Conservation (phyloP, 1,140 invertebrate species). For the Diabrotica virgifera region DNA sequence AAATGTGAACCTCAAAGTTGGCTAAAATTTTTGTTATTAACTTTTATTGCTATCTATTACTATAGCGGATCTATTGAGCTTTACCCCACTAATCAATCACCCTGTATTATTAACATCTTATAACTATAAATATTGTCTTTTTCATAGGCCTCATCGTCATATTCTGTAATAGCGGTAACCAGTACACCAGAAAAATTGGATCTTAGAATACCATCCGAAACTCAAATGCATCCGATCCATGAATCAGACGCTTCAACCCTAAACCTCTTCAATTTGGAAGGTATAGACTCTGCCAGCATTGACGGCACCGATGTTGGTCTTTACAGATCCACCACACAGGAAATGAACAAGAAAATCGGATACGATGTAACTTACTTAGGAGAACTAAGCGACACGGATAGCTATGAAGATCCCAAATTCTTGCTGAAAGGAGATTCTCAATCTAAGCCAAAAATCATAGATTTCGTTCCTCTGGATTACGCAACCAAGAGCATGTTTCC, state of each 20-base stretch:
- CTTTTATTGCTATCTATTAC: no score
- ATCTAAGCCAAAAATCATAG: conserved; percentile 26
- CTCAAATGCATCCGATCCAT: conserved; percentile 18
- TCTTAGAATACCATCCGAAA: conserved; percentile 11
- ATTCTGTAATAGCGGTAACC: conserved; percentile 13
- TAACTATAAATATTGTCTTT: neutral
- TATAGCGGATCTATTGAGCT: no score
- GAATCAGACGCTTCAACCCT: conserved; percentile 18
- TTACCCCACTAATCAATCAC: no score
- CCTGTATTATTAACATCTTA: no score
- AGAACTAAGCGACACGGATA: conserved; percentile 16
- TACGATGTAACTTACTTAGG: conserved; percentile 18
- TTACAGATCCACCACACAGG: conserved; percentile 25
- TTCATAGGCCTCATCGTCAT: neutral
- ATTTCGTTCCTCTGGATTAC: conserved; percentile 32
- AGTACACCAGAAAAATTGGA: conserved; percentile 20
- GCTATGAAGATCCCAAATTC: conserved; percentile 15
- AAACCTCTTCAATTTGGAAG: conserved; percentile 26
- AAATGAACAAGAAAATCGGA: conserved; percentile 8
- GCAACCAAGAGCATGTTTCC: conserved; percentile 24
- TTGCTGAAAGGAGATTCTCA: neutral
- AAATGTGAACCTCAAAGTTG: no score
- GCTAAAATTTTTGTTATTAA: no score
- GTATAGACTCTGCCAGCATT: conserved; percentile 17
- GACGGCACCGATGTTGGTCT: conserved; percentile 27